Conservation (phyloP, 2,797 vertebrate genomes). For the Cryptoprocta ferox region DNA sequence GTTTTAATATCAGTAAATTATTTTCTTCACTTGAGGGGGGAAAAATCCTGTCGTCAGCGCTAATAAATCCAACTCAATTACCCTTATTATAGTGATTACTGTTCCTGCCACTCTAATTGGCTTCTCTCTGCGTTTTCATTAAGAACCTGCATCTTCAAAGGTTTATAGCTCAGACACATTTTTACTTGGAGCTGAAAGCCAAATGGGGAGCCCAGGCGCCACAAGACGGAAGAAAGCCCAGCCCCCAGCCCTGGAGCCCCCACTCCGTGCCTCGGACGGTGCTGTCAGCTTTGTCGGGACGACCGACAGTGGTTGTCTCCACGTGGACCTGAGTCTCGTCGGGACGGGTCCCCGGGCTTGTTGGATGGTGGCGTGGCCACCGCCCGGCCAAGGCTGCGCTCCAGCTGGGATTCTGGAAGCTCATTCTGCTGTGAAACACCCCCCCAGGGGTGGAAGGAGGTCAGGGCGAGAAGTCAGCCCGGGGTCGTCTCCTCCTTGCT, state of each 20-base stretch:
- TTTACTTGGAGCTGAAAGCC: constrained; percentile 53
- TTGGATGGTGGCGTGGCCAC: accelerated
- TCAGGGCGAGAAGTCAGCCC: accelerated
- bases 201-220: constrained; percentile 41
- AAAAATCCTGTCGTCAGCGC: constrained; percentile 53
- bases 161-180: constrained; percentile 22
- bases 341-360: not conserved
- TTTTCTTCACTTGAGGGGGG: constrained; percentile 60
- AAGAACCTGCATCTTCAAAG: constrained; percentile 71
- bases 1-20: constrained; percentile 70
- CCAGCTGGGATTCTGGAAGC: not conserved
- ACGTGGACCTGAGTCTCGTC: accelerated
- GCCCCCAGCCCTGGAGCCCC: accelerated
- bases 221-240: not conserved
- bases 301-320: accelerated
- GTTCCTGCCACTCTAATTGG: constrained; percentile 64
- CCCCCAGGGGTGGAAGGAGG: not conserved
- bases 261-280: not conserved
- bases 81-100: constrained; percentile 67
- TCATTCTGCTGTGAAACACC: accelerated
- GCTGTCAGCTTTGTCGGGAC: not conserved
- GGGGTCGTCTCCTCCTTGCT: accelerated
- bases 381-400: not conserved
- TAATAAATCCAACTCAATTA: constrained; percentile 72
- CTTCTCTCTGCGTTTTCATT: constrained; percentile 65